Percentiles rank a stretch among this genome's conserved stretches.
phyloP scores from a whole-genome alignment of 2,797 vertebrate genomes.

The Periophthalmus magnuspinnatus region DNA sequence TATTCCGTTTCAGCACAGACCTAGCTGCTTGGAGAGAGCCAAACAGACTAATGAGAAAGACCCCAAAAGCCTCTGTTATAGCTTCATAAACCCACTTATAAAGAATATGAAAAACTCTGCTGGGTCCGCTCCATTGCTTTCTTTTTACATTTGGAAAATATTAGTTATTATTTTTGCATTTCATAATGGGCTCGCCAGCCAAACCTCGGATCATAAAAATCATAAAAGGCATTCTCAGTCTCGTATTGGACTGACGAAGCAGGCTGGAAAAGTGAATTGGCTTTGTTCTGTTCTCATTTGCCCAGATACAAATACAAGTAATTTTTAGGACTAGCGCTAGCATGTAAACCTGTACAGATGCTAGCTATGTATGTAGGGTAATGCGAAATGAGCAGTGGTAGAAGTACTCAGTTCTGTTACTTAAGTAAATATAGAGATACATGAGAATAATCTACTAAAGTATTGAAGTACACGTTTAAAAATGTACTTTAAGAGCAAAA shows the following conservation, averaged over 20 bases:
- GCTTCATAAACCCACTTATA: slow-evolving; percentile 49
- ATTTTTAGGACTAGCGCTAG: slow-evolving; percentile 24
- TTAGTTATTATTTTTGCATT: slow-evolving; percentile 80
- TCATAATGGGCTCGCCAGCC: slow-evolving; percentile 70
- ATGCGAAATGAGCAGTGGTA: slow-evolving; percentile 6
- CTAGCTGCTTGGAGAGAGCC: slow-evolving; percentile 6
- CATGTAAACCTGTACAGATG: slow-evolving; percentile 46
- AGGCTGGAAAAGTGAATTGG: slow-evolving; percentile 61
- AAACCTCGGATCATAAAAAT: slow-evolving; percentile 74
- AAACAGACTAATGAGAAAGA: slow-evolving; percentile 21
- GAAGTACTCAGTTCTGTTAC: not conserved
- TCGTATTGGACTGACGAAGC: slow-evolving; percentile 52
- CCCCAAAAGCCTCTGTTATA: slow-evolving; percentile 60
- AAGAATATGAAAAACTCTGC: slow-evolving; percentile 54
- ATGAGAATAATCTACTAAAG: too few relatives aligned
- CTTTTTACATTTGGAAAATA: slow-evolving; percentile 80
- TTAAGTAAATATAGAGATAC: too few relatives aligned
- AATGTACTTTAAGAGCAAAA: too few relatives aligned
- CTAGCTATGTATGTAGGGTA: slow-evolving; percentile 4
- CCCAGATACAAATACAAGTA: slow-evolving; percentile 49
- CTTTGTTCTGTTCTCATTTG: slow-evolving; percentile 34
- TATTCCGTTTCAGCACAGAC: not conserved
- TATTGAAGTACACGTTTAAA: too few relatives aligned
- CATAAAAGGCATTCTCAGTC: slow-evolving; percentile 72
- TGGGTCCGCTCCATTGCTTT: slow-evolving; percentile 65